A percentile compares a stretch with the other conserved stretches of the same genome.
Evolutionary conservation across 2,888 invertebrate genomes (phyloP).

Genomic region (Physocephala rufipes): DNA sequence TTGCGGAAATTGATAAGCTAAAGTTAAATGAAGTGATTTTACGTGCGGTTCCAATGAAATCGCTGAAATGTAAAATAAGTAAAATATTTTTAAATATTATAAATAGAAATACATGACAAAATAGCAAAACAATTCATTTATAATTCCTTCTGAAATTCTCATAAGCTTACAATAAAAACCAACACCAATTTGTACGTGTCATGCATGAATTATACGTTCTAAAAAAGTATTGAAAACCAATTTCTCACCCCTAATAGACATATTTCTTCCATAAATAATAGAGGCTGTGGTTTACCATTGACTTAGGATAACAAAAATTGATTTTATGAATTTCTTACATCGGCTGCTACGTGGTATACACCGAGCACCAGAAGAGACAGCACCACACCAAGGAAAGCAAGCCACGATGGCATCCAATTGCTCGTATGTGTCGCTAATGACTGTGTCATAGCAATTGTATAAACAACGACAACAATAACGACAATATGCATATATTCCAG

Average conservation of each 20-base stretch:
- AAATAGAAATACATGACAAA: conserved; percentile 10
- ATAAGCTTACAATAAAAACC: too few relatives aligned
- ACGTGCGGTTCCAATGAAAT: conserved; percentile 81
- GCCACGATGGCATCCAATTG: conserved; percentile 79
- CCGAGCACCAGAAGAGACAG: conserved; percentile 70
- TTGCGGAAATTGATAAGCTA: conserved; percentile 87
- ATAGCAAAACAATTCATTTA: too few relatives aligned
- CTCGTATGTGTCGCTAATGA: conserved; percentile 74
- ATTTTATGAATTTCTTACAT: conserved; percentile 67
- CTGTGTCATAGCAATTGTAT: conserved; percentile 49
- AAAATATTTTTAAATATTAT: conserved; percentile 17
- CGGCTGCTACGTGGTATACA: conserved; percentile 72
- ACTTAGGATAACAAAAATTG: too few relatives aligned
- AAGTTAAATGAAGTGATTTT: conserved; percentile 85
- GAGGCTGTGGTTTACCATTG: too few relatives aligned
- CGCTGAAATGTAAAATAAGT: conserved; percentile 67
- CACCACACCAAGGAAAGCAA: conserved; percentile 80
- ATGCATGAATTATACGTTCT: too few relatives aligned
- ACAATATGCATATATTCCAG: conserved; percentile 12
- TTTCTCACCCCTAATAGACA: too few relatives aligned
- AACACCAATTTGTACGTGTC: too few relatives aligned
- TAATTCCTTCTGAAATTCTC: too few relatives aligned
- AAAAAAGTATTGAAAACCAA: too few relatives aligned
- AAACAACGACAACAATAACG: conserved; percentile 39
- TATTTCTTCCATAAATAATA: too few relatives aligned